Conservation (phyloP, 2,113 vertebrate genomes). For the Polyodon spathula region DNA sequence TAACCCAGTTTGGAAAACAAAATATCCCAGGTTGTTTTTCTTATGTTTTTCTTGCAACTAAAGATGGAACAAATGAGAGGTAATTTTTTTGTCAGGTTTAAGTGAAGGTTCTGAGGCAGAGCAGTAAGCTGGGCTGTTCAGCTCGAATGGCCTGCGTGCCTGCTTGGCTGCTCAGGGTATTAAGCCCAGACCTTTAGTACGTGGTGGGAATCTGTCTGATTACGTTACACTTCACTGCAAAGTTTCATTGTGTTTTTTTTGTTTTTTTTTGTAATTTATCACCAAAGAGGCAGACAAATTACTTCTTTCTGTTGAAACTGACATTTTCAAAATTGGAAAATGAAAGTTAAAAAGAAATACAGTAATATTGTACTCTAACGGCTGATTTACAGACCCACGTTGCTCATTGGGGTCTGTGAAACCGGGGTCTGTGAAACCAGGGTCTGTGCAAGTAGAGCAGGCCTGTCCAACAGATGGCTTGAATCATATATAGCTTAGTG, state of each 20-base stretch:
- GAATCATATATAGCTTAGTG: too few relatives aligned
- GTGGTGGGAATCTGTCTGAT: conserved; percentile 42
- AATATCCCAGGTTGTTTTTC: background rate
- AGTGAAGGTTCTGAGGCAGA: conserved; percentile 24
- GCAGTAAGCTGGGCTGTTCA: conserved; percentile 16
- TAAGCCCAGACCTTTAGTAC: conserved; percentile 45
- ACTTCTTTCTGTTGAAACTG: conserved; percentile 32
- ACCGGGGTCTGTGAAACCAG: too few relatives aligned
- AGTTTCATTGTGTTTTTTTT: conserved; percentile 27
- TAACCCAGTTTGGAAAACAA: too few relatives aligned
- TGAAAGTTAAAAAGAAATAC: conserved; percentile 15
- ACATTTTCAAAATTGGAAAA: conserved; percentile 42
- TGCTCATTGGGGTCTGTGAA: too few relatives aligned
- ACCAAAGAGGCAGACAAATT: conserved; percentile 32
- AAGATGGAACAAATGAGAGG: conserved; percentile 1
- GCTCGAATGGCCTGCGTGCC: conserved; percentile 40
- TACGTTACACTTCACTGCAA: conserved; percentile 31
- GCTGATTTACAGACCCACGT: background rate
- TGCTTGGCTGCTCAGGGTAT: conserved; percentile 27
- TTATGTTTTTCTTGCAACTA: background rate
- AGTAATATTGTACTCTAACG: conserved; percentile 18
- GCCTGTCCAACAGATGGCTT: too few relatives aligned
- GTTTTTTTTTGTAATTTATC: conserved; percentile 37
- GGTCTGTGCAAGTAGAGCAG: too few relatives aligned
- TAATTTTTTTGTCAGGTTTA: conserved; percentile 4